Evolutionary conservation across 2,888 invertebrate species (phyloP), one percentile per base, ranked within the genome.

Genomic region (Cosmia pyralina): DNA sequence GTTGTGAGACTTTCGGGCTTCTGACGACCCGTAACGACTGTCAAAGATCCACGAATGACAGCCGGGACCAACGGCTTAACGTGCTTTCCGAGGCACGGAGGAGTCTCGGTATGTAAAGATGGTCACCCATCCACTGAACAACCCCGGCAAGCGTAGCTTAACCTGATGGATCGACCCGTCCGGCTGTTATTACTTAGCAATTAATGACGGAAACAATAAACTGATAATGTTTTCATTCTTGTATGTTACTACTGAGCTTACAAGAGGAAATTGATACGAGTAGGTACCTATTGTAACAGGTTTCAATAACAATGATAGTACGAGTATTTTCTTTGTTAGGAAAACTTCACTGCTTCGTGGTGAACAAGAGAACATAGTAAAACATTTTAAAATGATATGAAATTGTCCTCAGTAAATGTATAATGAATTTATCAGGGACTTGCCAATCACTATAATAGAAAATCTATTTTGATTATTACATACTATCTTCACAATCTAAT

Each of bases 251-350:
- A 6, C 52, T 15, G 11, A 44, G 17, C 10, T 68, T 22, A 19
- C 34, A 34, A n/a, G 44, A 15, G 19, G 28, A 68, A 59, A 52
- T 52, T 8, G 5, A 59, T 28, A 28, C 38, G 0, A n/a, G n/a
- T n/a, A n/a, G n/a, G n/a, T 22, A 11, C 17, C 6, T 46, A 52
- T 34, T 58, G 59, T 59, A 52, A 38, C 65, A 10, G n/a, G 22
- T 68, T 52, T 22, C 44, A 72, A 38, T 67, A 67, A 46, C 44
- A 19, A 15, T 22, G 17, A 10, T 10, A 46, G 46, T n/a, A n/a
- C n/a, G n/a, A n/a, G n/a, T 48, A 46, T 53, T 48, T 22, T 34
- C 22, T 28, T 44, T 38, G 13, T 6, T 11, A 6, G 6, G 28
- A 52, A 22, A 38, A 38, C 15, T 28, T 52, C n/a, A 15, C 15